Conservation (phyloP, 2,113 vertebrate species). For the Mustelus asterias region DNA sequence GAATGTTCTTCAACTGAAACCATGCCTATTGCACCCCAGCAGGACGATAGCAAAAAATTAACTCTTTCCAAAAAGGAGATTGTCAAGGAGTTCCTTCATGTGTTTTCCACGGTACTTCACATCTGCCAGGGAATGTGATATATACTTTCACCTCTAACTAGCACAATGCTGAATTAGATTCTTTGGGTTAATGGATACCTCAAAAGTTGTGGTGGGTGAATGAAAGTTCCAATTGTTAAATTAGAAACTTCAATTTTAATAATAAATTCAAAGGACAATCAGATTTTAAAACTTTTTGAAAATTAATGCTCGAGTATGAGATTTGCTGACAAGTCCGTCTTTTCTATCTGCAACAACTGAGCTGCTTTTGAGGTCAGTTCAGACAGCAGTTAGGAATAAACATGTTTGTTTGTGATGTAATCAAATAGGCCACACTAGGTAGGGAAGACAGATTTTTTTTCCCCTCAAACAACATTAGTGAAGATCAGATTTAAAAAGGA, state of each 20-base stretch:
- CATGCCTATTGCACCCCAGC: neutral
- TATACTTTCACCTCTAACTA: neutral
- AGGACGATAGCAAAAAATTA: neutral
- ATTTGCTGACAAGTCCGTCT: neutral
- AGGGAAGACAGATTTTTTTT: neutral
- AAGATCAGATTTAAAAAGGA: neutral
- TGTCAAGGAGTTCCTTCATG: neutral
- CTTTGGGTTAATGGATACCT: neutral
- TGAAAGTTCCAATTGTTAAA: neutral
- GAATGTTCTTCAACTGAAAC: neutral
- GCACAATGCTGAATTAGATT: neutral
- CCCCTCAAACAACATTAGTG: neutral
- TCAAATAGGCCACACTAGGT: neutral
- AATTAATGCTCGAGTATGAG: neutral
- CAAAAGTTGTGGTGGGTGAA: neutral
- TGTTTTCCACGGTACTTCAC: neutral
- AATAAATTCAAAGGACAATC: neutral
- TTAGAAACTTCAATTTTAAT: neutral
- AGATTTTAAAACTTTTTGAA: neutral
- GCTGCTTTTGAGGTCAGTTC: neutral
- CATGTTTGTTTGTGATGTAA: neutral
- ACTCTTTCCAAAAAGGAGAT: neutral
- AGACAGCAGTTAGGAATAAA: neutral
- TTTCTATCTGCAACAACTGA: neutral
- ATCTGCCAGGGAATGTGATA: neutral